Evolutionary conservation across 2,888 invertebrate species (phyloP).

Genomic region (Hartigia nigra): DNA sequence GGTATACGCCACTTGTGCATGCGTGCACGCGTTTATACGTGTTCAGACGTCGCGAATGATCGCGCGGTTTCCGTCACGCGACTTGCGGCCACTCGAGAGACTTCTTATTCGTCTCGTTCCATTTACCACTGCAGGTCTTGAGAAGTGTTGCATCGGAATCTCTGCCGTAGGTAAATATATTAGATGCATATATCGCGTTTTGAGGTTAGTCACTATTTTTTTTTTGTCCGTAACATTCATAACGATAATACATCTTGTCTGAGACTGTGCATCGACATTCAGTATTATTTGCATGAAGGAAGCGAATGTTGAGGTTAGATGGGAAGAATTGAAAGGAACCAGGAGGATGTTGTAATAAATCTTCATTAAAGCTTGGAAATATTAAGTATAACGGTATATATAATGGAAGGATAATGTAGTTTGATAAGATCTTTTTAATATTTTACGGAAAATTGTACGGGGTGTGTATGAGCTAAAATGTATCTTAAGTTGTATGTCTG

Average conservation of each 20-base stretch:
- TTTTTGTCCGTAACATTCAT: neutral
- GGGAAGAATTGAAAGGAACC: conserved; percentile 25
- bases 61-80: conserved; percentile 58
- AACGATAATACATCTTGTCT: neutral
- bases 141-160: neutral
- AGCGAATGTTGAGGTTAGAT: conserved; percentile 17
- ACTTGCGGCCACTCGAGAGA: conserved; percentile 40
- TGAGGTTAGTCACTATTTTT: neutral
- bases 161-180: neutral
- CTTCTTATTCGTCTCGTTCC: neutral
- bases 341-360: conserved; percentile 40
- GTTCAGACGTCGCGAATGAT: conserved; percentile 26
- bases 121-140: neutral
- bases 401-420: neutral
- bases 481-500: neutral
- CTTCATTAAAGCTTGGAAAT: conserved; percentile 33
- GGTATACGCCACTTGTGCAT: conserved; percentile 27
- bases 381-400: neutral
- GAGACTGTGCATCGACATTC: neutral
- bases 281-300: conserved; percentile 1
- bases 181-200: neutral
- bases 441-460: neutral
- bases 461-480: neutral
- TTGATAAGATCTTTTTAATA: neutral
- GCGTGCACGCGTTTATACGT: conserved; percentile 32